phyloP scores from a whole-genome alignment of 2,113 vertebrate species.

The Ondatra zibethicus region DNA sequence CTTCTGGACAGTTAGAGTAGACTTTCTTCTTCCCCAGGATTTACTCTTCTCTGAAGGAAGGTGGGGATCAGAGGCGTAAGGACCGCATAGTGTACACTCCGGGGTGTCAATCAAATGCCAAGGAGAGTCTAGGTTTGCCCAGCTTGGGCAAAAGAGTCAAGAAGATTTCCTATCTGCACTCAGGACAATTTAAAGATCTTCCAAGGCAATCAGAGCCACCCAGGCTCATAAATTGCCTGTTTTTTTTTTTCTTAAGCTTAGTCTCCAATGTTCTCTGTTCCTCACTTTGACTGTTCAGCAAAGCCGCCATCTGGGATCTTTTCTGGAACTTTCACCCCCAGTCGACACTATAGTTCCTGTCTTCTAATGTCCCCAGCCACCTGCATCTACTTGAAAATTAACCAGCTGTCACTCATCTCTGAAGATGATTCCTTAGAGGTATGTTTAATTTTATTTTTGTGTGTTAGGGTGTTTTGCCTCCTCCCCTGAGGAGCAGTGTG shows the following conservation, averaged over 20 bases:
- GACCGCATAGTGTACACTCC: background rate
- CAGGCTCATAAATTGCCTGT: background rate
- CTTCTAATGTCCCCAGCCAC: background rate
- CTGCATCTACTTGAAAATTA: background rate
- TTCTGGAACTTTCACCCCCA: background rate
- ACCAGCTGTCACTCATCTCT: background rate
- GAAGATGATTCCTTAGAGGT: background rate
- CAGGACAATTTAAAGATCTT: background rate
- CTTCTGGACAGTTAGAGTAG: background rate
- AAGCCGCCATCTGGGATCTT: background rate
- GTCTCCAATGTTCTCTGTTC: background rate
- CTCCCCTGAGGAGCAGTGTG: background rate
- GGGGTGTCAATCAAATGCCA: background rate
- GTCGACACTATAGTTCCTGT: background rate
- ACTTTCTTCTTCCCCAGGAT: background rate
- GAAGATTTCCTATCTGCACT: background rate
- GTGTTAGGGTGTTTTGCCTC: background rate
- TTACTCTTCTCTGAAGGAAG: background rate
- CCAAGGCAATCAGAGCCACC: background rate
- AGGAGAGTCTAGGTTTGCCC: background rate
- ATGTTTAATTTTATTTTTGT: background rate
- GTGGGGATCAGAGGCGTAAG: background rate
- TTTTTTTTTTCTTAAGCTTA: background rate
- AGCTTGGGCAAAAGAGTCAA: background rate
- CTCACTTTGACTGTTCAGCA: background rate